Conservation (phyloP, 2,113 vertebrate genomes). For the Epinephelus cyanopodus region DNA sequence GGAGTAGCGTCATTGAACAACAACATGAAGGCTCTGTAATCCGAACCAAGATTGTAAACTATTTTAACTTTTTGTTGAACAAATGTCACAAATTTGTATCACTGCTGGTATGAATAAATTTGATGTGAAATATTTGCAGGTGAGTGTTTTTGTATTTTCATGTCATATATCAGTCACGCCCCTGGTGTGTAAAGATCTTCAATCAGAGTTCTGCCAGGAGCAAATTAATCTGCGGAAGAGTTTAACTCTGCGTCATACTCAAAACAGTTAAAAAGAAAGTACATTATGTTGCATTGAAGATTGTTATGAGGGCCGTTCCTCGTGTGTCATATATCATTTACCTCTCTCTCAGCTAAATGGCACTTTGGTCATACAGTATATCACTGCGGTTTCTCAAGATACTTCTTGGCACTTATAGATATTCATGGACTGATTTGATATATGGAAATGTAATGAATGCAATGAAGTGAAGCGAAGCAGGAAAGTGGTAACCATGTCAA, state of each 20-base stretch:
- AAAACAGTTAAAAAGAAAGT: neutral
- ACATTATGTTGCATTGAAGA: neutral
- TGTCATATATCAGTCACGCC: too few relatives aligned
- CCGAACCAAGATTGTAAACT: too few relatives aligned
- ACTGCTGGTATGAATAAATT: too few relatives aligned
- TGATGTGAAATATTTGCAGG: too few relatives aligned
- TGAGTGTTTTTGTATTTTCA: too few relatives aligned
- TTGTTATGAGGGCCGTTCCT: neutral
- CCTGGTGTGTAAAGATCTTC: too few relatives aligned
- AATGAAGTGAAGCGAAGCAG: neutral
- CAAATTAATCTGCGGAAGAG: neutral
- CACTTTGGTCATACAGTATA: neutral
- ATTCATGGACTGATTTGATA: constrained; percentile 18
- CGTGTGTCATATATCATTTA: neutral
- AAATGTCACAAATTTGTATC: too few relatives aligned
- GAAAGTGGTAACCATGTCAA: constrained; percentile 43
- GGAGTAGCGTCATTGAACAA: too few relatives aligned
- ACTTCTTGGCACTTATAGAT: neutral
- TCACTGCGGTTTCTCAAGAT: neutral
- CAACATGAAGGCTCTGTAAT: too few relatives aligned
- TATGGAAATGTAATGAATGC: neutral
- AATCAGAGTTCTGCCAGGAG: neutral
- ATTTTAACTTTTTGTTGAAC: too few relatives aligned
- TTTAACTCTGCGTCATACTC: neutral
- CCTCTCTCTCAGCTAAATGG: neutral